Evolutionary conservation across 2,888 invertebrate species (phyloP).

Genomic region (Anaspis maculata): DNA sequence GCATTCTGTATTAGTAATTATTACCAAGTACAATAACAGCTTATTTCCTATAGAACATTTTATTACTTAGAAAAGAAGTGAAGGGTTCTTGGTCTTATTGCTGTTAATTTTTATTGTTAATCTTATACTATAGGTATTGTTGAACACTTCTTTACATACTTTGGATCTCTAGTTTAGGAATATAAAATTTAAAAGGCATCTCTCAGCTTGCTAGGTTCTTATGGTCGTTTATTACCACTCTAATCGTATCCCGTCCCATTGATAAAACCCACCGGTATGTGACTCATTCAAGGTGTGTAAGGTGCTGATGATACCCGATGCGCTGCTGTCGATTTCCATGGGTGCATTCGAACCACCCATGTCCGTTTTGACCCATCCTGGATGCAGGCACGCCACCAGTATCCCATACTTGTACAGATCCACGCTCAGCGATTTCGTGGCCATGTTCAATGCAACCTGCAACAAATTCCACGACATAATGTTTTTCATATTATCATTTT

Average conservation of each 20-base stretch:
- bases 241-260: slow-evolving; percentile 57
- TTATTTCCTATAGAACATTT: too few species aligned
- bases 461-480: neutral
- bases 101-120: too few species aligned
- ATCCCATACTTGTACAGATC: slow-evolving; percentile 72
- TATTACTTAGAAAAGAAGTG: too few species aligned
- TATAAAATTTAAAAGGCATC: too few species aligned
- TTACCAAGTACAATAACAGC: too few species aligned
- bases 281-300: slow-evolving; percentile 52
- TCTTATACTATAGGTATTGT: too few species aligned
- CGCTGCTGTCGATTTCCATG: slow-evolving; percentile 60
- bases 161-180: too few species aligned
- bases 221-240: neutral
- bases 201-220: too few species aligned
- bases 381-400: slow-evolving; percentile 68
- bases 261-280: slow-evolving; percentile 69
- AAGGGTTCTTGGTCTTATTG: too few species aligned
- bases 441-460: slow-evolving; percentile 56
- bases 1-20: too few species aligned
- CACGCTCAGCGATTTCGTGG: slow-evolving; percentile 74
- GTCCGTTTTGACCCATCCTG: slow-evolving; percentile 87
- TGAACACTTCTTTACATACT: too few species aligned
- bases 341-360: slow-evolving; percentile 81
- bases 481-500: too few species aligned
- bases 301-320: slow-evolving; percentile 56